A percentile compares a stretch with the other conserved stretches of the same genome.
Evolutionary conservation across 2,113 vertebrate species (phyloP).

Genomic region (Hystrix cristata): DNA sequence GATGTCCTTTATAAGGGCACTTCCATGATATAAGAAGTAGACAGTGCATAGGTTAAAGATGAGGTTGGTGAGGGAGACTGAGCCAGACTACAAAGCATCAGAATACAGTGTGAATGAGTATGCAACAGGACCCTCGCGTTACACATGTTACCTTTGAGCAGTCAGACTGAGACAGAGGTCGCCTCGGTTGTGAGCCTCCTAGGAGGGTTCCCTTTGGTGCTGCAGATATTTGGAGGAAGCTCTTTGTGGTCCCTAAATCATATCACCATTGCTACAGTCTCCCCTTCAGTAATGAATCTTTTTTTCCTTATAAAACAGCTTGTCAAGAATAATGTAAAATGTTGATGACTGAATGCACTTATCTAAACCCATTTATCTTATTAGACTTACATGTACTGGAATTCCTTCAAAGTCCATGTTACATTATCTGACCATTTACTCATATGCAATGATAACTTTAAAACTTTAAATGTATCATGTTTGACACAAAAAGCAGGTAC

Average conservation of each 20-base stretch:
- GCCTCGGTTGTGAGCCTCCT: neutral
- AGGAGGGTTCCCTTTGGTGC: neutral
- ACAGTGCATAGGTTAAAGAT: neutral
- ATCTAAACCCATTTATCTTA: neutral
- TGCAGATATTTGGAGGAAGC: neutral
- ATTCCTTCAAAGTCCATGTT: neutral
- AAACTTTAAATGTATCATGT: neutral
- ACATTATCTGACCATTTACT: conserved; percentile 9
- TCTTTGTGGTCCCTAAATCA: neutral
- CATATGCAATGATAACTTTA: neutral
- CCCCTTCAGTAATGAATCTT: neutral
- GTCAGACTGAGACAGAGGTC: neutral
- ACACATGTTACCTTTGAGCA: neutral
- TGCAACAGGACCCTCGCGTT: neutral
- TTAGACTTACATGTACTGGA: neutral
- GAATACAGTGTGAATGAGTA: too few relatives aligned
- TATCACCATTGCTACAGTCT: neutral
- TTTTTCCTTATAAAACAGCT: neutral
- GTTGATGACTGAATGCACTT: neutral
- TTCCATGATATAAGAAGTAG: neutral
- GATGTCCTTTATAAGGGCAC: neutral
- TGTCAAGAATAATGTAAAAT: neutral
- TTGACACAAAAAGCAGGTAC: neutral
- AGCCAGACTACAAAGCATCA: neutral
- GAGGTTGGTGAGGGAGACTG: neutral